Percentiles rank a stretch among this genome's conserved stretches.
Evolutionary conservation across 2,797 vertebrate species (phyloP).

Genomic region (Tenualosa ilisha): DNA sequence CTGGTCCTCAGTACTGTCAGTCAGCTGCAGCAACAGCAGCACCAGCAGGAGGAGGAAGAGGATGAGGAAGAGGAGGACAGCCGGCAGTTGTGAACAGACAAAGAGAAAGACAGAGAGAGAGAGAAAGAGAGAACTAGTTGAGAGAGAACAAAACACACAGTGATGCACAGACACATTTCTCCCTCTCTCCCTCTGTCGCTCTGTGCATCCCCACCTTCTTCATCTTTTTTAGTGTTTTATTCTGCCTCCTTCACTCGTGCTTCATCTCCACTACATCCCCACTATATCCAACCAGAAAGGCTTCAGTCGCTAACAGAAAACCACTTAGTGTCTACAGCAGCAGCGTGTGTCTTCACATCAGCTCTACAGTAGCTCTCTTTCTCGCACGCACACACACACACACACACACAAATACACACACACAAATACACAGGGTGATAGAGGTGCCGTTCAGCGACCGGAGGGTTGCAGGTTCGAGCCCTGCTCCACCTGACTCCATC

Average conservation of each 20-base stretch:
- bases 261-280: neutral
- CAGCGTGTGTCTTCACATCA: too few species aligned
- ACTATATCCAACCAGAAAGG: neutral
- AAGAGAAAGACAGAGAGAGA: neutral
- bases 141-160: neutral
- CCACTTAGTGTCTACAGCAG: neutral
- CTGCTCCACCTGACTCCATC: too few species aligned
- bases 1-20: conserved; percentile 12
- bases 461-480: too few species aligned
- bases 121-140: neutral
- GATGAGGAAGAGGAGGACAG: neutral
- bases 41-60: too few species aligned
- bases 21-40: neutral
- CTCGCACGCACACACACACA: conserved; percentile 2
- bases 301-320: neutral
- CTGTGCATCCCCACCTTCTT: neutral
- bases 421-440: too few species aligned
- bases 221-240: neutral
- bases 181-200: neutral
- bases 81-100: too few species aligned
- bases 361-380: too few species aligned
- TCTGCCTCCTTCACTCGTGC: neutral
- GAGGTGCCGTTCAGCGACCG: too few species aligned
- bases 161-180: too few species aligned
- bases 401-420: neutral